phyloP scores from a whole-genome alignment of 2,888 invertebrate genomes.

The Drosophila robusta region DNA sequence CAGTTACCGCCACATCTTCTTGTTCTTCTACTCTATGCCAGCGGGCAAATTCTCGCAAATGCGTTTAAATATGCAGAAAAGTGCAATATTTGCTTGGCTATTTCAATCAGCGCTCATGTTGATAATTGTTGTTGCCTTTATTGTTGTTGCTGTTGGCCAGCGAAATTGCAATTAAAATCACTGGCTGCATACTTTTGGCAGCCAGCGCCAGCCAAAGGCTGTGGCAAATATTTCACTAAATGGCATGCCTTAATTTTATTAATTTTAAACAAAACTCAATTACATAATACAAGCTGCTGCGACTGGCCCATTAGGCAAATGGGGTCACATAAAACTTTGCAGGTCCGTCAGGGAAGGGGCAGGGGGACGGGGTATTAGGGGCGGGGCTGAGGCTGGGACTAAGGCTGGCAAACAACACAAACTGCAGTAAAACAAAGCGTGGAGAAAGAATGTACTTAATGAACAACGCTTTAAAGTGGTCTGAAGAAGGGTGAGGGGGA shows the following conservation, averaged over 20 bases:
- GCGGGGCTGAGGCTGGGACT: not conserved
- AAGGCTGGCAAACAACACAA: slow-evolving; percentile 12
- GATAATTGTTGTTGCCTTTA: not conserved
- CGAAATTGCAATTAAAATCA: slow-evolving; percentile 34
- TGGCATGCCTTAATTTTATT: slow-evolving; percentile 39
- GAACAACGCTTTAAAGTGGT: slow-evolving; percentile 42
- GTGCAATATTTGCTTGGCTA: slow-evolving; percentile 64
- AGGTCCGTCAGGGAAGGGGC: not conserved
- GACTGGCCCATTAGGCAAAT: slow-evolving; percentile 63
- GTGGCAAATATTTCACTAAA: slow-evolving; percentile 15
- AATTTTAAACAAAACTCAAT: slow-evolving; percentile 56
- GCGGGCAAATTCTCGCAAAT: slow-evolving; percentile 21
- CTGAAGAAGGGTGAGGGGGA: not conserved
- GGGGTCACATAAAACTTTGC: slow-evolving; percentile 61
- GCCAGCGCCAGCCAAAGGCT: slow-evolving; percentile 14
- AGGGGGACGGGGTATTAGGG: too few species aligned
- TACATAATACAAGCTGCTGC: slow-evolving; percentile 44
- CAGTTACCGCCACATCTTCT: not conserved
- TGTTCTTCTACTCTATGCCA: slow-evolving; percentile 7
- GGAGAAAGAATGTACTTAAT: slow-evolving; percentile 69
- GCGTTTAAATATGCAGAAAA: slow-evolving; percentile 62
- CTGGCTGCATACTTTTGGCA: slow-evolving; percentile 9
- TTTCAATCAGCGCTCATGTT: slow-evolving; percentile 58
- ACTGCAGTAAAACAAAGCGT: slow-evolving; percentile 62
- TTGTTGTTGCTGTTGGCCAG: slow-evolving; percentile 3